phyloP scores from a whole-genome alignment of 2,888 invertebrate species.

The Anticlea derivata region DNA sequence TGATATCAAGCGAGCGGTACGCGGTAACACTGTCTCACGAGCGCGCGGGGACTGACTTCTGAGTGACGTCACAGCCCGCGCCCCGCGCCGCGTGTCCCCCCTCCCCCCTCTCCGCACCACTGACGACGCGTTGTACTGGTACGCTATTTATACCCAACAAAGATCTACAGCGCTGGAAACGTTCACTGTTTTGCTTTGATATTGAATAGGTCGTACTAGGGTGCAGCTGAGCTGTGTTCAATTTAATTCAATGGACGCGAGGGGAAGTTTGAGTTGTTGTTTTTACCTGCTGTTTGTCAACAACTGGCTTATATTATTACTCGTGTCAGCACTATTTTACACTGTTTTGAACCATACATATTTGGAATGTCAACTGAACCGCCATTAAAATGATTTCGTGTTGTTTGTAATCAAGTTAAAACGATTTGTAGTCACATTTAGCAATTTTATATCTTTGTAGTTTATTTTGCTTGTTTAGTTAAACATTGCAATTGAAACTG shows the following conservation, averaged over 20 bases:
- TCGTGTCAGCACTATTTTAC: no score
- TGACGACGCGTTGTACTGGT: neutral
- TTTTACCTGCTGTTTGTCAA: neutral
- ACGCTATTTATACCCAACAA: slow-evolving; percentile 7
- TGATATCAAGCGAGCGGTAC: neutral
- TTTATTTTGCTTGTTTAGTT: neutral
- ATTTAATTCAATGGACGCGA: neutral
- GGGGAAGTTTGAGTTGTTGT: neutral
- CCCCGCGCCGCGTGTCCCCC: neutral
- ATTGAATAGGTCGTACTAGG: neutral
- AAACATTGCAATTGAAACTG: neutral
- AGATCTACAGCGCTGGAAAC: slow-evolving; percentile 11
- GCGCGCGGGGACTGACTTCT: slow-evolving; percentile 9
- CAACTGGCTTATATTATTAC: neutral
- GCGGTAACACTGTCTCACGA: neutral
- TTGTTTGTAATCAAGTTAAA: no score
- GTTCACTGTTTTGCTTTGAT: neutral
- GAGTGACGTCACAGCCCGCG: slow-evolving; percentile 13
- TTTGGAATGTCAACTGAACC: no score
- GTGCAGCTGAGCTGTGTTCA: neutral
- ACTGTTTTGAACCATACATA: no score
- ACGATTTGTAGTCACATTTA: no score
- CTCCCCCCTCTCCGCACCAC: neutral
- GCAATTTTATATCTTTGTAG: slow-evolving; percentile 4
- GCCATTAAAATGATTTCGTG: no score